A percentile compares a stretch with the other conserved stretches of the same genome.
Evolutionary conservation across 2,113 vertebrate species (phyloP).

Genomic region (Erinaceus europaeus): DNA sequence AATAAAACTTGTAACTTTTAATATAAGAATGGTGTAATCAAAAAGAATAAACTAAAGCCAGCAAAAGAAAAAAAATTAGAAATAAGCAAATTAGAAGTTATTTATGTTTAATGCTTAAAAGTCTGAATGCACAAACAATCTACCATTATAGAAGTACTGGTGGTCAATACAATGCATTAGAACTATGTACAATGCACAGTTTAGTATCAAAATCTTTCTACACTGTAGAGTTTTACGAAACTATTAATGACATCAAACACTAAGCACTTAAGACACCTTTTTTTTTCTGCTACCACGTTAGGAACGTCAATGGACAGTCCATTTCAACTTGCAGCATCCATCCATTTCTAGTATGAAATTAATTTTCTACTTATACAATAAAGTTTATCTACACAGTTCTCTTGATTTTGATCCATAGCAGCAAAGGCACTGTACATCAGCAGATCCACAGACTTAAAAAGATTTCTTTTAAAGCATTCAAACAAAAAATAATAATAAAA

Average conservation of each 20-base stretch:
- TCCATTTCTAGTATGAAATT: conserved; percentile 91
- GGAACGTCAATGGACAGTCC: conserved; percentile 88
- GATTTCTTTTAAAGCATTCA: conserved; percentile 85
- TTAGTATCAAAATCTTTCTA: conserved; percentile 93
- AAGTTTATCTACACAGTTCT: conserved; percentile 90
- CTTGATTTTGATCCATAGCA: conserved; percentile 93
- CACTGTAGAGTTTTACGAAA: conserved; percentile 90
- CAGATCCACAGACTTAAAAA: conserved; percentile 91
- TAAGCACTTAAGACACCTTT: conserved; percentile 89
- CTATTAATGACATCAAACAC: conserved; percentile 91
- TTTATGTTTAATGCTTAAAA: conserved; percentile 91
- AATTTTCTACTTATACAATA: conserved; percentile 90
- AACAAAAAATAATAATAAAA: conserved; percentile 79
- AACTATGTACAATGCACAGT: conserved; percentile 91
- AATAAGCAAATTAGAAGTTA: conserved; percentile 84
- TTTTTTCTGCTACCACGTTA: conserved; percentile 88
- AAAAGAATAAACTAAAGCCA: background rate
- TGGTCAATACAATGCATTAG: conserved; percentile 88
- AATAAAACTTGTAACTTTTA: conserved; percentile 33
- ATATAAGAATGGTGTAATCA: background rate
- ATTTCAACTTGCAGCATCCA: conserved; percentile 89
- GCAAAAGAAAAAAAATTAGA: conserved; percentile 62
- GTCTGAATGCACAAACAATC: conserved; percentile 91
- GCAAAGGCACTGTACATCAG: conserved; percentile 94
- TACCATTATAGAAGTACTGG: conserved; percentile 89